Evolutionary conservation across 2,797 vertebrate species (phyloP), one percentile per base, ranked within the genome.

Genomic region (Chrysolophus pictus): DNA sequence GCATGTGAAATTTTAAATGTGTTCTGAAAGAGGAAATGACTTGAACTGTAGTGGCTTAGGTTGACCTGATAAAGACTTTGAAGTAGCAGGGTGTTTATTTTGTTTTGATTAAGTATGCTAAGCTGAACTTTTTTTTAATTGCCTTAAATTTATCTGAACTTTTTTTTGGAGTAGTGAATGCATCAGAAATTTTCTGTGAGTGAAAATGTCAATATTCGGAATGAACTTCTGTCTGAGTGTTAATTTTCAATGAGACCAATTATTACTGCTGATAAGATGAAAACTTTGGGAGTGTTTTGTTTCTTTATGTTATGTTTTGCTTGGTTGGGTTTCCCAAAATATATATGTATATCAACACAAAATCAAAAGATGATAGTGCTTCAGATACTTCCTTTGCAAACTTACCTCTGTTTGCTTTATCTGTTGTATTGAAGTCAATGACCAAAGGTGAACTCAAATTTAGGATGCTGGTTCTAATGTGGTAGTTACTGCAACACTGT

Each of bases 51-150:
- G 51, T 82, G 69, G 59, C 80, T 88, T 84, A 68, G 5, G 13
- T 24, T 92, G 79, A 88, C 53, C 56, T 91, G 33, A 31, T 63
- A 74, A 96, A 93, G 33, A 44, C 89, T 95, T 93, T 91, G 89
- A 95, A 90, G 77, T 94, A 87, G 18, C 35, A 71, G 14, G 12
- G 59, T 10, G 23, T 71, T 93, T 77, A 60, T 77, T 95, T 84
- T 85, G 13, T 44, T 95, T 82, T n/a, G 26, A 73, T 3, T 69
- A 67, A 91, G 10, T 74, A 64, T 44, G 49, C 4, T 18, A 69
- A 67, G 10, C 16, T 73, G 44, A 51, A 2, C 67, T 78, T 89
- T 91, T 84, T 60, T 93, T 58, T 29, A 23, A 28, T 26, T 84
- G 46, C n/a, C 16, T 85, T 90, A 78, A 88, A 71, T 81, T 58